Evolutionary conservation across 2,888 invertebrate genomes (phyloP).

Genomic region (Temnothorax unifasciatus): DNA sequence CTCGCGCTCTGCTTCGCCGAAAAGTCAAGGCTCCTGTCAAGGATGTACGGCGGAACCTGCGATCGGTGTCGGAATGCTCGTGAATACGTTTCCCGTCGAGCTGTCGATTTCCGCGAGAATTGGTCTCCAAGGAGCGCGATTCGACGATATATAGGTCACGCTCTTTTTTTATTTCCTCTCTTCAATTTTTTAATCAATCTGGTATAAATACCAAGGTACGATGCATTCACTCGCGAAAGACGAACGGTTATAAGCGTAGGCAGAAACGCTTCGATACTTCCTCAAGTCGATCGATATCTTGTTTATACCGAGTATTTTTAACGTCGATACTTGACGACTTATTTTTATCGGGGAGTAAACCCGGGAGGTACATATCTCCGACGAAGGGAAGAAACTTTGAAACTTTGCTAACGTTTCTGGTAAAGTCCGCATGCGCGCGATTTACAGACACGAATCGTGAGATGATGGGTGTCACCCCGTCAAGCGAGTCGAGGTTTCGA

Average conservation of each 20-base stretch:
- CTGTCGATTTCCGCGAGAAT: neutral
- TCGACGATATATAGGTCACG: neutral
- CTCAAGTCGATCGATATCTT: slow-evolving; percentile 16
- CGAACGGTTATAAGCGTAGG: neutral
- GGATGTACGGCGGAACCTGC: slow-evolving; percentile 22
- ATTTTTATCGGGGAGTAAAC: slow-evolving; percentile 21
- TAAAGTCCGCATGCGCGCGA: neutral
- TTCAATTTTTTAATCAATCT: neutral
- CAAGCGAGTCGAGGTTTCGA: slow-evolving; percentile 5
- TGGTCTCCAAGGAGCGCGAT: neutral
- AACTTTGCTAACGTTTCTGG: neutral
- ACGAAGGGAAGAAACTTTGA: neutral
- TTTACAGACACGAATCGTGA: no score
- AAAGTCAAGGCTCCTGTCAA: slow-evolving; percentile 57
- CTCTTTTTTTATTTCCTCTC: neutral
- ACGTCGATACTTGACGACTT: neutral
- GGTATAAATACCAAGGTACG: neutral
- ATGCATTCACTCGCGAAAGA: slow-evolving; percentile 16
- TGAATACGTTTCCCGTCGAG: neutral
- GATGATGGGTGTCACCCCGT: neutral
- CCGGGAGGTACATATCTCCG: neutral
- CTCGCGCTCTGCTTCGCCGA: slow-evolving; percentile 24
- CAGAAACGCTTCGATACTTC: slow-evolving; percentile 17
- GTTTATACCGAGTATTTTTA: slow-evolving; percentile 31
- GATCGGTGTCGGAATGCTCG: neutral